A percentile compares a stretch with the other conserved stretches of the same genome.
Evolutionary conservation across 2,888 invertebrate genomes (phyloP).

Genomic region (Scaptodrosophila latifasciaeformis): DNA sequence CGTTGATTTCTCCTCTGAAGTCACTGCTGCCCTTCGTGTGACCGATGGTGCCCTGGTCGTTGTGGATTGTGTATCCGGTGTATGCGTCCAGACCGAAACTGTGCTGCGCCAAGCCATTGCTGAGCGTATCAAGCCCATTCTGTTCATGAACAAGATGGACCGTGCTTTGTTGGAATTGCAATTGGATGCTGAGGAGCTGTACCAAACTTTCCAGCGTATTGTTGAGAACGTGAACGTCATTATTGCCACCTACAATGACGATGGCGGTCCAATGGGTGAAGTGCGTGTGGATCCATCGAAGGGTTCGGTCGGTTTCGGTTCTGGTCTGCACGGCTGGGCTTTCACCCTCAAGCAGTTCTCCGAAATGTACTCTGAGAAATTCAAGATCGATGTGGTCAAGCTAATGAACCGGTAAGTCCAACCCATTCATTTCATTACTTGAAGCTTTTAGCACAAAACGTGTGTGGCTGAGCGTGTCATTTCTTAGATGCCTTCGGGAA

Average conservation of each 20-base stretch:
- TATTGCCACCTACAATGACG: constrained; percentile 98
- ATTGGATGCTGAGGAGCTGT: constrained; percentile 95
- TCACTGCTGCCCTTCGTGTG: constrained; percentile 99
- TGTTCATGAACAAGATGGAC: constrained; percentile 99
- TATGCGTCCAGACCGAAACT: constrained; percentile 99
- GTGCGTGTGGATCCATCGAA: constrained; percentile 98
- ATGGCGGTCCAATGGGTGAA: constrained; percentile 99
- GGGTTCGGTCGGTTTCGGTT: constrained; percentile 99
- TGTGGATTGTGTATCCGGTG: constrained; percentile 99
- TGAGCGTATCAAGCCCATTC: constrained; percentile 99
- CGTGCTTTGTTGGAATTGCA: constrained; percentile 98
- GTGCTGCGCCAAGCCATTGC: constrained; percentile 99
- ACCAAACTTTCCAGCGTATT: constrained; percentile 99
- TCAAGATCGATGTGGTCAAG: constrained; percentile 97
- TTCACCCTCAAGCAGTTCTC: constrained; percentile 99
- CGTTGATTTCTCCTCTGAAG: constrained; percentile 99
- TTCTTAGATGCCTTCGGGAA: constrained; percentile 27
- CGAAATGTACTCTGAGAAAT: constrained; percentile 99
- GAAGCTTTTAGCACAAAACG: constrained; percentile 74
- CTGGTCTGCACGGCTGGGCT: constrained; percentile 99
- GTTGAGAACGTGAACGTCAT: constrained; percentile 99
- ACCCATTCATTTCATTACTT: background rate
- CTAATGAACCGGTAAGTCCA: constrained; percentile 89
- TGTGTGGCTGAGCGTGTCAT: constrained; percentile 63
- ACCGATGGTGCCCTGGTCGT: constrained; percentile 99